Conservation (phyloP, 2,888 invertebrate species). For the Unio pictorum region DNA sequence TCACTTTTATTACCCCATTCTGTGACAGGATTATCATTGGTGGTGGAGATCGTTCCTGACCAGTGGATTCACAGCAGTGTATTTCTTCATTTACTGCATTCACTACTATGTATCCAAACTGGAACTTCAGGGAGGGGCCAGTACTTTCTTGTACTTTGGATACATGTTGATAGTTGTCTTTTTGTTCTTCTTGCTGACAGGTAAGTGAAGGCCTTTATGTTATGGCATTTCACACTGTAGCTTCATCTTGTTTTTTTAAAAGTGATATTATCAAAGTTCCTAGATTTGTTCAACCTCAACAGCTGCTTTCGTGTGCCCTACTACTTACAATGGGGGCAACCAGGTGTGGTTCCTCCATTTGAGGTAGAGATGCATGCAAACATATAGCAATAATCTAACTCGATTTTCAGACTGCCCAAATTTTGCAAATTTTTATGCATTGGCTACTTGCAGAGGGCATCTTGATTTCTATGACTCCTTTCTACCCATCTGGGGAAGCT, state of each 20-base stretch:
- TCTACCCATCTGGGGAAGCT: too few relatives aligned
- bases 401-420: too few relatives aligned
- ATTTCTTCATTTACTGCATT: slow-evolving; percentile 96
- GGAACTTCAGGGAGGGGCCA: slow-evolving; percentile 92
- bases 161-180: slow-evolving; percentile 99
- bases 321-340: too few relatives aligned
- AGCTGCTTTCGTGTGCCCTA: too few relatives aligned
- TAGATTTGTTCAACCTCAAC: background rate
- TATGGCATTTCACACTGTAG: too few relatives aligned
- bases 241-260: background rate
- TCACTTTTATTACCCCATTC: slow-evolving; percentile 1
- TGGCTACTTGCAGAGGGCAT: too few relatives aligned
- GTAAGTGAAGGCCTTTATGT: slow-evolving; percentile 72
- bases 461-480: too few relatives aligned
- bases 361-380: too few relatives aligned
- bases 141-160: slow-evolving; percentile 97
- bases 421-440: too few relatives aligned
- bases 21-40: slow-evolving; percentile 93
- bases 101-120: slow-evolving; percentile 97
- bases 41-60: slow-evolving; percentile 97
- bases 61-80: slow-evolving; percentile 96
- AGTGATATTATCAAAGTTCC: background rate
- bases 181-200: slow-evolving; percentile 95
- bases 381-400: too few relatives aligned
- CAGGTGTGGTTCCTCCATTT: too few relatives aligned